A percentile compares a stretch with the other conserved stretches of the same genome.
These are phyloP conservation scores for Tiphia femorata DNA, from an alignment of 2,888 invertebrate genomes.

Conservation along the genomic window DNA sequence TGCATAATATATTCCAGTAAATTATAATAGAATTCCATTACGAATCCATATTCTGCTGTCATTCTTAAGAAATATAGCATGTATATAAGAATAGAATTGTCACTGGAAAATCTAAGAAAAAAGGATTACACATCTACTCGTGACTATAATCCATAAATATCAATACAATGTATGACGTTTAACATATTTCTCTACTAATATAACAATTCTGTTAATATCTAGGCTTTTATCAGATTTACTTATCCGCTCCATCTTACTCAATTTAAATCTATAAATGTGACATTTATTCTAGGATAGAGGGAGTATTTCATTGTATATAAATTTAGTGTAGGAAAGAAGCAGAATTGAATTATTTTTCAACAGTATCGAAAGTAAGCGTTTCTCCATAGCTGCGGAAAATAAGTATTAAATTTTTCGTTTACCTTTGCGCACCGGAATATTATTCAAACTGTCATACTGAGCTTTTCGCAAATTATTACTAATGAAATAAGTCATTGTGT, in stretches of 20 bases:
- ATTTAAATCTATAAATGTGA: not conserved
- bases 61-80: no score
- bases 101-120: not conserved
- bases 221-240: not conserved
- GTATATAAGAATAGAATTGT: no score
- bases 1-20: no score
- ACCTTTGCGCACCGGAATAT: constrained; percentile 29
- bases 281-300: no score
- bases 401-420: constrained; percentile 15
- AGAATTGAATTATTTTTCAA: not conserved
- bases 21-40: no score
- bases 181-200: not conserved
- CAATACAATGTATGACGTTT: not conserved
- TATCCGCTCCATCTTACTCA: no score
- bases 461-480: constrained; percentile 44
- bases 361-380: not conserved
- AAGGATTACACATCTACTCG: not conserved
- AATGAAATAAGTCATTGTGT: constrained; percentile 46
- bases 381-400: not conserved
- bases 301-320: no score
- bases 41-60: no score
- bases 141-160: not conserved
- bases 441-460: constrained; percentile 46
- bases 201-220: not conserved
- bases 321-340: not conserved